Evolutionary conservation across 2,113 vertebrate species (phyloP).

Genomic region (Spilogale gracilis): DNA sequence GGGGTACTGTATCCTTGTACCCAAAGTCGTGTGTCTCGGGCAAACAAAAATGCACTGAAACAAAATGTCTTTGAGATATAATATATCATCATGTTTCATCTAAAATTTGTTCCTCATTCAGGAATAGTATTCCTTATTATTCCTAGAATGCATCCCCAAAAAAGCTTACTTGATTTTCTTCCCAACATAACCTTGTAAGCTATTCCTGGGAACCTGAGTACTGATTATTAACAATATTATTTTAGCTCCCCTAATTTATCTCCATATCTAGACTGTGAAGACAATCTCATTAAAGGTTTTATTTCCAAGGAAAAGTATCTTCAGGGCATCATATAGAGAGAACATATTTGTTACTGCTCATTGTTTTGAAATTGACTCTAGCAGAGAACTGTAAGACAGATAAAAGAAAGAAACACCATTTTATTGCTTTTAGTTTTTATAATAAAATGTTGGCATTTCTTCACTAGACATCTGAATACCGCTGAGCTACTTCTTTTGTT

Average conservation of each 20-base stretch:
- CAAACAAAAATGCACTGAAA: conserved; percentile 68
- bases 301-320: conserved; percentile 52
- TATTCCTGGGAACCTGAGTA: not conserved
- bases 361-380: conserved; percentile 47
- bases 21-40: not conserved
- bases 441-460: not conserved
- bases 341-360: conserved; percentile 56
- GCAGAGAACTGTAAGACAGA: conserved; percentile 41
- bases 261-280: conserved; percentile 33
- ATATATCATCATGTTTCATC: conserved; percentile 18
- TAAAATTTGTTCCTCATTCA: conserved; percentile 6
- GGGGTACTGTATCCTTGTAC: accelerated
- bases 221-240: conserved; percentile 52
- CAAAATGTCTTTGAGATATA: conserved; percentile 65
- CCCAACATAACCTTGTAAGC: conserved; percentile 45
- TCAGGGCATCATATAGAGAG: conserved; percentile 44
- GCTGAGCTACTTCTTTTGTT: not conserved
- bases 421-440: conserved; percentile 37
- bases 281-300: conserved; percentile 71
- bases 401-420: not conserved
- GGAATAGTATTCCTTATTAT: conserved; percentile 34
- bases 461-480: not conserved
- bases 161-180: not conserved
- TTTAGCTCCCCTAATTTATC: conserved; percentile 61
- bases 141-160: not conserved